Base-by-base conservation (phyloP, 2,113 vertebrate species). In the Paralichthys olivaceus region DNA sequence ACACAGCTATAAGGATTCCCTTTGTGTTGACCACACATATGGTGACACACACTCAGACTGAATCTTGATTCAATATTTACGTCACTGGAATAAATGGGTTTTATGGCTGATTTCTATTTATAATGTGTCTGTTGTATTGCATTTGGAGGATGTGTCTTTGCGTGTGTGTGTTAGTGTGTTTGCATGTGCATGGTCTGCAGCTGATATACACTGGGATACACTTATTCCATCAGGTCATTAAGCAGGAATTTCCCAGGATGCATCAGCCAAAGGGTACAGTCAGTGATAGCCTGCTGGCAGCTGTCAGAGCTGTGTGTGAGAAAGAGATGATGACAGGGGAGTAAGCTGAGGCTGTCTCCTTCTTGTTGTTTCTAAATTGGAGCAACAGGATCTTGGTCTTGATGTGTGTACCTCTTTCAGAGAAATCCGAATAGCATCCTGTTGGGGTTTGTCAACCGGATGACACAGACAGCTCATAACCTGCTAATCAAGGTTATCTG, bases 241-340 rank as follows among this genome's bases (percentile, higher is more conserved):
- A 22, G 4, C 1, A 3, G 26, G 28, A 75, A 57, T 77, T 77
- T 85, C 82, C 71, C 67, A 84, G 67, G 70, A 83, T 79, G 63
- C 63, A 68, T 75, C 74, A 66, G 62, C 71, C 79, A 59, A 54
- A 63, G 57, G 81, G 62, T 60, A 66, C 65, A 57, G 62, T 62
- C 63, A 78, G 47, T 69, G 69, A 76, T 74, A 77, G 23, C 75
- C 64, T 68, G 70, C 79, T 83, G 80, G 65, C 77, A 83, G 76
- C 69, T 65, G 59, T 83, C 79, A 83, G 53, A 64, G 20, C 28
- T 32, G 62, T 32, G 67, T 49, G 47, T 49, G 60, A 19, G 45
- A 49, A 25, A 57, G 67, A 45, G 67, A 64, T 64, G 58, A 40
- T 75, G 69, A 70, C 67, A 72, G 75, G 19, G 53, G 53, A 57